Evolutionary conservation across 2,113 vertebrate species (phyloP).

Genomic region (Podarcis raffonei): DNA sequence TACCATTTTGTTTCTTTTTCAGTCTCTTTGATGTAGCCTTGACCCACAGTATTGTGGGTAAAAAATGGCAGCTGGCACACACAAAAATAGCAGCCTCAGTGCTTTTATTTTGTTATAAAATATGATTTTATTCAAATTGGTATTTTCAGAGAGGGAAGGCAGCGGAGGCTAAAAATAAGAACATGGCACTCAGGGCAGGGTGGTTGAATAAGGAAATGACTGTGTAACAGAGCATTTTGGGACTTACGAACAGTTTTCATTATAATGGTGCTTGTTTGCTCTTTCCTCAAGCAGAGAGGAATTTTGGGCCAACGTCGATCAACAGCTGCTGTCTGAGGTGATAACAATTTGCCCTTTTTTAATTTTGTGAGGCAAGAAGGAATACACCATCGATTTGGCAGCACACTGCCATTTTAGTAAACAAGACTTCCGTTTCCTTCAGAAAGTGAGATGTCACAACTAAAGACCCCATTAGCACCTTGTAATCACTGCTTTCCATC

Average conservation of each 20-base stretch:
- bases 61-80: no score
- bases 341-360: not conserved
- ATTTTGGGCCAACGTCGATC: not conserved
- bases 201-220: no score
- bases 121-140: not conserved
- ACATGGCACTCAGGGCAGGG: no score
- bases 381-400: slow-evolving; percentile 44
- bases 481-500: slow-evolving; percentile 29
- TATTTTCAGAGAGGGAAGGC: not conserved
- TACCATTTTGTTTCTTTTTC: no score
- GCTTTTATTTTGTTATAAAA: not conserved
- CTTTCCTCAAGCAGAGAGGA: not conserved
- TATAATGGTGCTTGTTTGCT: not conserved
- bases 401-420: slow-evolving; percentile 19
- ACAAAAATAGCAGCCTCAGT: no score
- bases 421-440: slow-evolving; percentile 35
- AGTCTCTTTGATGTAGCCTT: no score
- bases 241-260: not conserved
- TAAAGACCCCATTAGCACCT: slow-evolving; percentile 34
- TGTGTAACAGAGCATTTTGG: not conserved
- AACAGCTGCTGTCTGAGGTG: slow-evolving; percentile 1
- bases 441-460: slow-evolving; percentile 49
- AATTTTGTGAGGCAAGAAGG: not conserved
- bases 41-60: no score
- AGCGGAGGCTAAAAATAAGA: not conserved